Evolutionary conservation across 2,113 vertebrate genomes (phyloP).

Genomic region (Epinephelus cyanopodus): DNA sequence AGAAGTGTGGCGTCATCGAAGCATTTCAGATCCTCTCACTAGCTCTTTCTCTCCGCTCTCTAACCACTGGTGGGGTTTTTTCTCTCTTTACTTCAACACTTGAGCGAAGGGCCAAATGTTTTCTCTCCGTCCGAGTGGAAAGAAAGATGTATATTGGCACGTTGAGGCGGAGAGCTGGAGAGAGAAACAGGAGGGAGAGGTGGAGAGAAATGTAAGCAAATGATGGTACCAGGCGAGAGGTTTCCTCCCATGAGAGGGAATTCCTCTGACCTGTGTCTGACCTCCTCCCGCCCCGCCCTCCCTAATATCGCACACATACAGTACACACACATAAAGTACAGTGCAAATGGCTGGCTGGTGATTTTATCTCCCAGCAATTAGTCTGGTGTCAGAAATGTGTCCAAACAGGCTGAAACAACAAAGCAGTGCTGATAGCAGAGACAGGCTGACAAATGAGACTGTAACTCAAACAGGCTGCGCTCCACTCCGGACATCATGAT

Average conservation of each 20-base stretch:
- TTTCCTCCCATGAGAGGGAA: slow-evolving; percentile 64
- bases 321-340: neutral
- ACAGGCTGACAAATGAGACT: slow-evolving; percentile 34
- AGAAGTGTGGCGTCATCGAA: slow-evolving; percentile 23
- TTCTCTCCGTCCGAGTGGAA: slow-evolving; percentile 48
- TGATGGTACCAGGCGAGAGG: slow-evolving; percentile 55
- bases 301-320: neutral
- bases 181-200: slow-evolving; percentile 3
- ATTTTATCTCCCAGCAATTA: slow-evolving; percentile 38
- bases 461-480: slow-evolving; percentile 29
- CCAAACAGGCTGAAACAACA: slow-evolving; percentile 69
- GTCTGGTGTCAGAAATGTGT: slow-evolving; percentile 51
- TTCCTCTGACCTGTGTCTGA: slow-evolving; percentile 68
- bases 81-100: slow-evolving; percentile 17
- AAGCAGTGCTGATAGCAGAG: slow-evolving; percentile 26
- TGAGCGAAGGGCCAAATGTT: slow-evolving; percentile 48
- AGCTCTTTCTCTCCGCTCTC: slow-evolving; percentile 20
- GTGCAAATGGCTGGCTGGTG: neutral
- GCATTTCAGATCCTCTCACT: slow-evolving; percentile 39
- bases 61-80: neutral
- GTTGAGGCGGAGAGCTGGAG: slow-evolving; percentile 1
- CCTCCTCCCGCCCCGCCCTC: neutral
- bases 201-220: slow-evolving; percentile 57
- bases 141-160: slow-evolving; percentile 48
- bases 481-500: slow-evolving; percentile 29